Conservation (phyloP, 2,797 vertebrate species). For the Oreochromis grahami region DNA sequence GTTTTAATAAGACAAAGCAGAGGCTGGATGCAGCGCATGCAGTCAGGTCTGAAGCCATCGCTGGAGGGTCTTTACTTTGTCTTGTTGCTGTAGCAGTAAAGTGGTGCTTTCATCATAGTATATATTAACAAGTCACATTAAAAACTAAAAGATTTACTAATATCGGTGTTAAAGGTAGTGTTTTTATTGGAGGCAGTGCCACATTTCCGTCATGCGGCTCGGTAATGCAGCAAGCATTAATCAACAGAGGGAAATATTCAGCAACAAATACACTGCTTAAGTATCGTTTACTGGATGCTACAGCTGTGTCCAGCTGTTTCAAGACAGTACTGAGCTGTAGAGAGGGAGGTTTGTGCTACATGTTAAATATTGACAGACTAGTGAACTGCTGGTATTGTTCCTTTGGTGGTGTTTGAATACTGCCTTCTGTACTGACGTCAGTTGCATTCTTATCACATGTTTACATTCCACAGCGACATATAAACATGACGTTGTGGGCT, state of each 20-base stretch:
- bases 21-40: neutral
- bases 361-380: neutral
- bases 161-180: neutral
- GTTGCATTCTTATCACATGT: neutral
- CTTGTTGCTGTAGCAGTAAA: neutral
- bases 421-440: fast-evolving
- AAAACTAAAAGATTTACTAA: neutral
- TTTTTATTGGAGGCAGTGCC: neutral
- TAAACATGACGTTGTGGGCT: neutral
- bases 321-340: neutral
- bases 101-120: neutral
- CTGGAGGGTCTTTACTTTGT: neutral
- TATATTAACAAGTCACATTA: neutral
- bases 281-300: neutral
- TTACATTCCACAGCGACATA: neutral
- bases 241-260: neutral
- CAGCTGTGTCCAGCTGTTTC: neutral
- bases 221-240: neutral
- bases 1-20: neutral
- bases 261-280: neutral
- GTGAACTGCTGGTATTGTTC: neutral
- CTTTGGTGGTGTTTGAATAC: neutral
- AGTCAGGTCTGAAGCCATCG: neutral
- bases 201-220: neutral
- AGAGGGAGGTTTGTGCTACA: neutral